Percentiles rank a stretch among this genome's conserved stretches.
Conservation (phyloP, 2,888 invertebrate species). For the Nomada flava region DNA sequence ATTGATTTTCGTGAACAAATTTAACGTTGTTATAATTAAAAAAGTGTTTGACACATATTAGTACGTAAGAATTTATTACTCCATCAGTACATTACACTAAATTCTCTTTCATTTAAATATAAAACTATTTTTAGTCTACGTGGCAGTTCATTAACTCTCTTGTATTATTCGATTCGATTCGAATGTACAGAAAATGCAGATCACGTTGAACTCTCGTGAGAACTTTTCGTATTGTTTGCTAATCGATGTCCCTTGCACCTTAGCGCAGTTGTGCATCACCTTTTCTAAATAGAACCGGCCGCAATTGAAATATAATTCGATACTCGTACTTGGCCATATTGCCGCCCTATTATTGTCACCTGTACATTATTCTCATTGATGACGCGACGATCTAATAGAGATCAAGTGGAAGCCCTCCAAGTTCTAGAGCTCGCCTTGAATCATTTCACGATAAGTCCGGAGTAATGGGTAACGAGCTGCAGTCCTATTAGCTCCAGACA, state of each 20-base stretch:
- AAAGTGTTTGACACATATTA: too few relatives aligned
- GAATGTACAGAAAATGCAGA: background rate
- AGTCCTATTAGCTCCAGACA: too few relatives aligned
- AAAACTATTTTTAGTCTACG: too few relatives aligned
- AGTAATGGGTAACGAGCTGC: background rate
- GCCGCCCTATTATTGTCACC: background rate
- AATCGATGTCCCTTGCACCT: background rate
- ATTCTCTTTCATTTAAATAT: too few relatives aligned
- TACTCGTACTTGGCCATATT: background rate
- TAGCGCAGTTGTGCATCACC: constrained; percentile 6
- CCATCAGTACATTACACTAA: too few relatives aligned
- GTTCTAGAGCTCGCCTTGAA: background rate
- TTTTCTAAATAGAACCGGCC: constrained; percentile 1
- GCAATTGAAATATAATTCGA: constrained; percentile 5
- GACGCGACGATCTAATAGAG: background rate
- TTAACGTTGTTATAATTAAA: too few relatives aligned
- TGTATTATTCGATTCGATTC: too few relatives aligned
- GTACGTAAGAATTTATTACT: too few relatives aligned
- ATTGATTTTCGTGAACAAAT: too few relatives aligned
- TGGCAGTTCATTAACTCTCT: too few relatives aligned
- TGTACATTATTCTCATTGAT: constrained; percentile 16
- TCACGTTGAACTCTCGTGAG: background rate
- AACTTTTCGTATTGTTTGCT: constrained; percentile 11
- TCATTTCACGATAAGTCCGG: background rate
- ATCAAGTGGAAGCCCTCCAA: background rate